A percentile compares a stretch with the other conserved stretches of the same genome.
phyloP scores from a whole-genome alignment of 2,888 invertebrate species.

The Meandrusa payeni region DNA sequence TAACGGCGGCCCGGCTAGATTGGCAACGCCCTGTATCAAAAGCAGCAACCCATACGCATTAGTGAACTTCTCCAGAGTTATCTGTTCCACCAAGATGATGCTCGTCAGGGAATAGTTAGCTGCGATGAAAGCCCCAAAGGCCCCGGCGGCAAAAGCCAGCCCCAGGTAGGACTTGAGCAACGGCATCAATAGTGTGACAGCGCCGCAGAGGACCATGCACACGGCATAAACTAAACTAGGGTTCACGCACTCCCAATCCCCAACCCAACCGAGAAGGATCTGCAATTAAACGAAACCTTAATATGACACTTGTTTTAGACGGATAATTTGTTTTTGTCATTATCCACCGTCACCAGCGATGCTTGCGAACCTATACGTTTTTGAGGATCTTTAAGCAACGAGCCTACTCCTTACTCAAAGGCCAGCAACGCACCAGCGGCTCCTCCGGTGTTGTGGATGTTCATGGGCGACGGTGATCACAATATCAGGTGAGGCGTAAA shows the following conservation, averaged over 20 bases:
- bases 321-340: too few relatives aligned
- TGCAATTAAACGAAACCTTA: too few relatives aligned
- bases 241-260: constrained; percentile 90
- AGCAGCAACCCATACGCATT: constrained; percentile 94
- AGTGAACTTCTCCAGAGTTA: constrained; percentile 94
- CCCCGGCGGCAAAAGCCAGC: constrained; percentile 84
- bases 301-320: too few relatives aligned
- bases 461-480: too few relatives aligned
- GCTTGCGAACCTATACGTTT: too few relatives aligned
- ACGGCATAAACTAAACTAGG: constrained; percentile 89
- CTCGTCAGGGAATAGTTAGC: constrained; percentile 96
- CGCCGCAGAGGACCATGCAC: constrained; percentile 88
- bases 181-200: constrained; percentile 84
- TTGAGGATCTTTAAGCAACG: too few relatives aligned
- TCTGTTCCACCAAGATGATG: constrained; percentile 93
- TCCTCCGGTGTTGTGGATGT: too few relatives aligned
- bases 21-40: constrained; percentile 94
- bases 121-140: constrained; percentile 94
- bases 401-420: too few relatives aligned
- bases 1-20: constrained; percentile 93
- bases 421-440: too few relatives aligned
- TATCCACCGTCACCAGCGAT: too few relatives aligned
- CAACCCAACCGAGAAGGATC: constrained; percentile 93
- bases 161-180: constrained; percentile 77
- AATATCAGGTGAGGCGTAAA: too few relatives aligned